Evolutionary conservation across 2,113 vertebrate species (phyloP), one percentile per base, ranked within the genome.

Genomic region (Takifugu flavidus): DNA sequence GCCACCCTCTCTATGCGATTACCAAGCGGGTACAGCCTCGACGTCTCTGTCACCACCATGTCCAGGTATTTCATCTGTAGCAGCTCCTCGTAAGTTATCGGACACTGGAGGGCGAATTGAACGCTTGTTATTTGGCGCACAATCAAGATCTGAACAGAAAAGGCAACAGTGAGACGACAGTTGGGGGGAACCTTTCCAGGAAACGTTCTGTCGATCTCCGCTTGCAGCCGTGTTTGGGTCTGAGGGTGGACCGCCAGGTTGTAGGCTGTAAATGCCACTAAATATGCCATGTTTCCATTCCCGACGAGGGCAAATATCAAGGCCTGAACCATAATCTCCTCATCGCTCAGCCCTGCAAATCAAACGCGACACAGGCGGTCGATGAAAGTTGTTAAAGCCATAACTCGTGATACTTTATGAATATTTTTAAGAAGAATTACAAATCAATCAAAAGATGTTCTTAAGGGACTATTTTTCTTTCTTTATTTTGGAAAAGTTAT

Each of bases 281-380:
- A 67, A 59, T 55, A 85, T 82, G 92, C 92, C 28, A 72, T 92
- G 44, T 92, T 91, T 70, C 93, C 92, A 57, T 93, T 94, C 6
- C 91, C 93, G 44, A 87, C 93, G 60, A 93, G 82, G 66, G 94
- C 84, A 68, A 94, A 95, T 6, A 84, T 20, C 67, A 94, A 53
- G 15, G 91, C 76, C 67, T 94, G 92, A 20, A 92, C 84, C 34
- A 91, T 74, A 66, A 94, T 85, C 81, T 94, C 92, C 1, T 85
- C 57, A 73, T 94, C 92, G 5, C 70, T 92, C 68, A 94, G 76
- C 26, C 85, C 92, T 94, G 80, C 26, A 75, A 81, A 20, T 72
- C 67, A 65, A 83, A 51, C 6, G 58, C 58, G 75, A 7, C 5
- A 42, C 7, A 7, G 14, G 20, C 20, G 20, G 20, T 20, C 20